These are phyloP conservation scores for Sebastes matsubarae DNA, from an alignment of 2,797 vertebrate species.

Conservation along the genomic window DNA sequence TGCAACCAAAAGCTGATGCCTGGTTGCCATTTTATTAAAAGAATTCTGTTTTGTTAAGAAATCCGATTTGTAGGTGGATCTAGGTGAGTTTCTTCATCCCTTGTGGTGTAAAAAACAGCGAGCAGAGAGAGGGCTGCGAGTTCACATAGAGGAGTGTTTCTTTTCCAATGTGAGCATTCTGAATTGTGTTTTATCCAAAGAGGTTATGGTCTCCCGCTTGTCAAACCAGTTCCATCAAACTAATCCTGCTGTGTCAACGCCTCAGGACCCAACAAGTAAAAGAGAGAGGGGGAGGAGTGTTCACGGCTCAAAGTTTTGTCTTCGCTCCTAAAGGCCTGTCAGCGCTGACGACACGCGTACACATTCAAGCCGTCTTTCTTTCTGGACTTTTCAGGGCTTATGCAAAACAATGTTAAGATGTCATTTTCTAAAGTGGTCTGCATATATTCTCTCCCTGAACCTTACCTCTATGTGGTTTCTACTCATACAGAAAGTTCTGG, in stretches of 20 bases:
- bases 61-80: background rate
- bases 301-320: slow-evolving; percentile 53
- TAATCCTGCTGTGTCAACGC: slow-evolving; percentile 64
- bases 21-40: background rate
- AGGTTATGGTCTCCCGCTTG: slow-evolving; percentile 65
- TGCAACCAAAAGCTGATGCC: no score
- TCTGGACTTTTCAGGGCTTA: slow-evolving; percentile 49
- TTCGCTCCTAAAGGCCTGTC: slow-evolving; percentile 57
- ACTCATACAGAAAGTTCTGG: background rate
- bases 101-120: slow-evolving; percentile 10
- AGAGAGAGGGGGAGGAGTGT: slow-evolving; percentile 26
- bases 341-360: slow-evolving; percentile 27
- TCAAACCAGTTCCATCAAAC: slow-evolving; percentile 73
- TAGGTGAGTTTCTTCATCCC: slow-evolving; percentile 1
- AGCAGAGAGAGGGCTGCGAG: slow-evolving; percentile 1
- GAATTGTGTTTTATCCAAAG: slow-evolving; percentile 59
- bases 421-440: slow-evolving; percentile 26
- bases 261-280: slow-evolving; percentile 55
- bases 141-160: slow-evolving; percentile 27
- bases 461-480: background rate
- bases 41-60: background rate
- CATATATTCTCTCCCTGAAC: background rate
- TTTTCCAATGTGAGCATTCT: slow-evolving; percentile 24
- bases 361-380: slow-evolving; percentile 32
- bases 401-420: slow-evolving; percentile 50